Evolutionary conservation across 2,797 vertebrate genomes (phyloP), one percentile per base, ranked within the genome.

Genomic region (Meriones psammophilus): DNA sequence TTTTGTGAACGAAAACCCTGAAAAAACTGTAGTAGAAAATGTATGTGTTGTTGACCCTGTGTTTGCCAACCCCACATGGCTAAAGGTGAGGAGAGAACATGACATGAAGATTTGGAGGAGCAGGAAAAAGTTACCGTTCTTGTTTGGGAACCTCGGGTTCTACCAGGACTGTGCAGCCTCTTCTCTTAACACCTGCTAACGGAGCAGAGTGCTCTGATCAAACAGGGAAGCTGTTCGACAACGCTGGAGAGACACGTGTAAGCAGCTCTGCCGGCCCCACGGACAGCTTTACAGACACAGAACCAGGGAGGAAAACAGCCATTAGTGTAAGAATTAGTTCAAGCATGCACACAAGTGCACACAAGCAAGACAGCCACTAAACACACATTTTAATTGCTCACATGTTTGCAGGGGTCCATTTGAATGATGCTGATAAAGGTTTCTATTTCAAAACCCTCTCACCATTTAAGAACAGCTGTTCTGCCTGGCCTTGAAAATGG

Each of bases 311-410:
- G 39, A 79, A 81, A 90, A 83, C 69, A 68, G 8, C 83, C 46
- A 93, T 94, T 89, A 84, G 14, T 69, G 20, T 79, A 56, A 64
- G 92, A 93, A 89, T 39, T 54, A 85, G 28, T 73, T 78, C 73
- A 6, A 88, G 39, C 92, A 77, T 64, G n/a, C 92, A 71, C 86
- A 91, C 91, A 93, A 96, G 66, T 64, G n/a, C 92, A 71, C 86
- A 91, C 91, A 94, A 96, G 66, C n/a, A 89, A 91, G 90, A 80
- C 54, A 36, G 86, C 97, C 88, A 69, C n/a, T 79, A n/a, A 74
- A 87, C 94, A 77, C 77, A 26, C 66, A 42, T 95, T 94, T 94
- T 94, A 92, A 94, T 79, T 74, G 60, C 94, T 94, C 50, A 20
- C 73, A 76, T 89, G 42, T 76, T 92, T 92, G 24, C 39, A 73